Conservation (phyloP, 2,888 invertebrate genomes). For the Drosophila pseudotakahashii region DNA sequence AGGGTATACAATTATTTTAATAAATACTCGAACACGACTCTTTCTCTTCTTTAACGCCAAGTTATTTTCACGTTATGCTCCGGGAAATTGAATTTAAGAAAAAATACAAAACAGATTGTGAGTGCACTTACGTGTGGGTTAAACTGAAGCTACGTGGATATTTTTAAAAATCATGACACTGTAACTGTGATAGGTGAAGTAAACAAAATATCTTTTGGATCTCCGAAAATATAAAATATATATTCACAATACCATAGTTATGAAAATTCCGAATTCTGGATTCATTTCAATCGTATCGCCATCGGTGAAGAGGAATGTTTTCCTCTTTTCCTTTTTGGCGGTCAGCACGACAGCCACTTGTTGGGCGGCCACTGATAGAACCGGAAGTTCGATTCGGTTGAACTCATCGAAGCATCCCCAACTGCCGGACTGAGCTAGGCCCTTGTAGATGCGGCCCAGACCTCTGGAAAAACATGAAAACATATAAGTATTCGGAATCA, state of each 20-base stretch:
- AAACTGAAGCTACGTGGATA: neutral
- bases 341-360: conserved; percentile 97
- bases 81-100: conserved; percentile 7
- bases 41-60: neutral
- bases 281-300: conserved; percentile 97
- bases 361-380: conserved; percentile 97
- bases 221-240: neutral
- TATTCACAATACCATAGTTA: conserved; percentile 92
- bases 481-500: conserved; percentile 27
- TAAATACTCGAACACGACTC: neutral
- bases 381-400: conserved; percentile 97
- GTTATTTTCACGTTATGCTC: conserved; percentile 8
- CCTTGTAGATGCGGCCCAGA: conserved; percentile 97
- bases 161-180: neutral
- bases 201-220: neutral
- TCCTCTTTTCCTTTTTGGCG: conserved; percentile 97
- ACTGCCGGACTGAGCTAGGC: conserved; percentile 96
- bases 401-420: conserved; percentile 99
- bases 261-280: conserved; percentile 97
- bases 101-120: conserved; percentile 1
- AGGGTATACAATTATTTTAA: conserved; percentile 2
- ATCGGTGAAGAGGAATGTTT: conserved; percentile 96
- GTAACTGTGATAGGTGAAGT: neutral
- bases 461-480: conserved; percentile 86
- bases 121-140: conserved; percentile 2